Percentiles rank a stretch among this genome's conserved stretches.
These are phyloP conservation scores for Subanguina moxae DNA, from an alignment of 1,140 invertebrate species.

Conservation along the genomic window DNA sequence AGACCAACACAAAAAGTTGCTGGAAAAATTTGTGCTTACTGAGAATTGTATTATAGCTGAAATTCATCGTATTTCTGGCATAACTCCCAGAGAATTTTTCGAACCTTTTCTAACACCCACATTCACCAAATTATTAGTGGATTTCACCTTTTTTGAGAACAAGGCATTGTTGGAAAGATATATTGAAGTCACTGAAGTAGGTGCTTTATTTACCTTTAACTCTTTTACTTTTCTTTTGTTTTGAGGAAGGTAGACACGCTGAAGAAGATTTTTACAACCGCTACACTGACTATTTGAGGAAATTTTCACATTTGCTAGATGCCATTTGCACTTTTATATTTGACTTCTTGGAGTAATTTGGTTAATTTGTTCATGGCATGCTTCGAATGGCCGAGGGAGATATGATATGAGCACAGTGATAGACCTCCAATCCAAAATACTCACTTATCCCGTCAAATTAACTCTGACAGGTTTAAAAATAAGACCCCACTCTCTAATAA, in stretches of 20 bases:
- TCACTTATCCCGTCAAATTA: too few relatives aligned
- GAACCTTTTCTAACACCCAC: conserved; percentile 8
- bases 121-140: conserved; percentile 7
- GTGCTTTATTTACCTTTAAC: not conserved
- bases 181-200: not conserved
- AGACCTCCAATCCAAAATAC: not conserved
- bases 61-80: conserved; percentile 32
- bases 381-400: not conserved
- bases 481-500: too few relatives aligned
- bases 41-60: conserved; percentile 41
- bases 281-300: conserved; percentile 8
- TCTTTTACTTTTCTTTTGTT: not conserved
- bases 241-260: conserved; percentile 1
- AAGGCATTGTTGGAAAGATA: not conserved
- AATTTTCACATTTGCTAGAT: conserved; percentile 10
- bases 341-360: conserved; percentile 17
- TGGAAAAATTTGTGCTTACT: conserved; percentile 28
- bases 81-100: conserved; percentile 31
- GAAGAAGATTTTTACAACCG: conserved; percentile 21
- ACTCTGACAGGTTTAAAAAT: too few relatives aligned
- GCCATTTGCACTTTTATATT: conserved; percentile 17
- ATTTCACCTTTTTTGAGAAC: conserved; percentile 12
- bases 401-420: not conserved
- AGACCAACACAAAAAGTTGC: conserved; percentile 8
- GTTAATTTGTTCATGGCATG: not conserved